phyloP scores from a whole-genome alignment of 30 jellyfish, hydroid and myxozoan genomes.

The Hydractinia symbiolongicarpus region DNA sequence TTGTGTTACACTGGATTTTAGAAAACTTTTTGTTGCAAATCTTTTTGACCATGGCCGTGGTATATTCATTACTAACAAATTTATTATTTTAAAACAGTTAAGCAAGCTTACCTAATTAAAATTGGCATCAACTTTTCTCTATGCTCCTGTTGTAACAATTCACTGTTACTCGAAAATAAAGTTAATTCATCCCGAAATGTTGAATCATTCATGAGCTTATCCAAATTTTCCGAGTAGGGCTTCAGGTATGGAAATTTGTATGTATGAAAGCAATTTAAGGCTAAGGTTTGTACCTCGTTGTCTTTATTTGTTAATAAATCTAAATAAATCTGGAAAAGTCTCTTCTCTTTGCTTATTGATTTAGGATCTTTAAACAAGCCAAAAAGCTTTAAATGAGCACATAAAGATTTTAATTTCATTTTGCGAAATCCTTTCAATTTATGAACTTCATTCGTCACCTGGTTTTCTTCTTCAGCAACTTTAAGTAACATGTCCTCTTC shows the following conservation, averaged over 20 bases:
- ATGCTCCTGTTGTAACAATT: slow-evolving; percentile 42
- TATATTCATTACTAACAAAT: too few species aligned
- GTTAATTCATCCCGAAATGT: slow-evolving; percentile 67
- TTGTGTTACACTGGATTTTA: too few species aligned
- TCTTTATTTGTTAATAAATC: slow-evolving; percentile 62
- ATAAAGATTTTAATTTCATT: slow-evolving; percentile 34
- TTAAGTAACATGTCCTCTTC: not conserved
- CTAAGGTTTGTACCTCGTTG: slow-evolving; percentile 52
- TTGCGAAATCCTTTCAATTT: slow-evolving; percentile 7
- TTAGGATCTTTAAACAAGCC: slow-evolving; percentile 59
- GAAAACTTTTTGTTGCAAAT: too few species aligned
- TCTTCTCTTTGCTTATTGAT: slow-evolving; percentile 50
- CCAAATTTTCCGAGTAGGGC: slow-evolving; percentile 71
- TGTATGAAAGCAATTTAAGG: slow-evolving; percentile 52
- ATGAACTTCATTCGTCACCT: not conserved
- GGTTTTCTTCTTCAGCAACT: slow-evolving; percentile 3
- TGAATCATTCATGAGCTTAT: slow-evolving; percentile 57
- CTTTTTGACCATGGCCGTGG: too few species aligned
- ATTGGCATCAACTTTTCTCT: slow-evolving; percentile 56
- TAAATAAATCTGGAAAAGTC: slow-evolving; percentile 26
- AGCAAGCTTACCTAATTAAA: slow-evolving; percentile 50
- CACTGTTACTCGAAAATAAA: slow-evolving; percentile 39
- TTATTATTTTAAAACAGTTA: not conserved
- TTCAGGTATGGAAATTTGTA: slow-evolving; percentile 65
- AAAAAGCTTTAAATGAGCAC: slow-evolving; percentile 48